A percentile compares a stretch with the other conserved stretches of the same genome.
These are phyloP conservation scores for Scaptomyza caliginosa DNA, from an alignment of 2,888 invertebrate species.

Conservation along the genomic window DNA sequence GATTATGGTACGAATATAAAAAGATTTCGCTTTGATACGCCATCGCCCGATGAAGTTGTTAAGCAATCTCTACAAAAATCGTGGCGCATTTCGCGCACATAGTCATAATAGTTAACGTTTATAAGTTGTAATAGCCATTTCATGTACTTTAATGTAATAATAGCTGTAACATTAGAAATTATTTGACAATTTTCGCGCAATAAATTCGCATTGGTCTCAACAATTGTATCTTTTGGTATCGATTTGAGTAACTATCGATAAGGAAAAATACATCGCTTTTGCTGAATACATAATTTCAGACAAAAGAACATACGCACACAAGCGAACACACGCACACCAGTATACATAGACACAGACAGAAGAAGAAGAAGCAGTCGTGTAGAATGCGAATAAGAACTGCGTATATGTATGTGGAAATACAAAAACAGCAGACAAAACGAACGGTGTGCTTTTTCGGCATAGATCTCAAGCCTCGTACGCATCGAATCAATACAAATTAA, in stretches of 20 bases:
- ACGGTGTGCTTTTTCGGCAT: slow-evolving; percentile 61
- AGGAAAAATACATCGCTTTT: slow-evolving; percentile 42
- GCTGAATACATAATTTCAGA: slow-evolving; percentile 60
- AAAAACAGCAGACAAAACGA: slow-evolving; percentile 58
- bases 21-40: slow-evolving; percentile 77
- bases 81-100: slow-evolving; percentile 64
- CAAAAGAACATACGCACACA: slow-evolving; percentile 49
- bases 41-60: slow-evolving; percentile 81
- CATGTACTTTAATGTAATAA: slow-evolving; percentile 7
- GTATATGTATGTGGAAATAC: slow-evolving; percentile 65
- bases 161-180: slow-evolving; percentile 16
- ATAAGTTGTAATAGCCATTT: neutral
- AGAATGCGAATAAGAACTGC: slow-evolving; percentile 68
- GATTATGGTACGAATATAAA: slow-evolving; percentile 67
- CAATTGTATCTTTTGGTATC: neutral
- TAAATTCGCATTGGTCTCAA: slow-evolving; percentile 2
- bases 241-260: slow-evolving; percentile 43
- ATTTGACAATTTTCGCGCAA: slow-evolving; percentile 4
- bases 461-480: slow-evolving; percentile 39
- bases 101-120: slow-evolving; percentile 4
- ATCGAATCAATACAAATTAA: slow-evolving; percentile 37
- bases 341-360: slow-evolving; percentile 16
- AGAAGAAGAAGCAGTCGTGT: slow-evolving; percentile 46
- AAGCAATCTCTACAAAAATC: slow-evolving; percentile 72
- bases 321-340: slow-evolving; percentile 16